Evolutionary conservation across 2,888 invertebrate genomes (phyloP).

Genomic region (Lasioglossum morio): DNA sequence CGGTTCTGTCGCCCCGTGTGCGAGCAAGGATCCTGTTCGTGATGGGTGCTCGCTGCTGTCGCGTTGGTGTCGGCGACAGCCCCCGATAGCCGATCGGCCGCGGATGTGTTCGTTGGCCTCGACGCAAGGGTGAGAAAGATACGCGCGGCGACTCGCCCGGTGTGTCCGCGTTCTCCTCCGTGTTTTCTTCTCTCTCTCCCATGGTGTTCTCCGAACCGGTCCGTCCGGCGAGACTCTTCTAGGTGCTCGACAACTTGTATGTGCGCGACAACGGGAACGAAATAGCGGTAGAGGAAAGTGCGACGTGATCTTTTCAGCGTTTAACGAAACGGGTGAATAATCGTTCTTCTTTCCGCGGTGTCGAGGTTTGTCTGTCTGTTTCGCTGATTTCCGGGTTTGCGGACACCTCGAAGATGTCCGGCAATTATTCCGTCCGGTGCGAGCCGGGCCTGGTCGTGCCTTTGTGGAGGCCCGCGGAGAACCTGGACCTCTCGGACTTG

Average conservation of each 20-base stretch:
- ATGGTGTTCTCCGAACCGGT: neutral
- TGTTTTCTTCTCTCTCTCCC: neutral
- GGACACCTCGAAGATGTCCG: constrained; percentile 73
- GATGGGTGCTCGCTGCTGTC: constrained; percentile 78
- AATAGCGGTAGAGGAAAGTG: neutral
- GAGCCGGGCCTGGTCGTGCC: constrained; percentile 94
- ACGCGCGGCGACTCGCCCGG: neutral
- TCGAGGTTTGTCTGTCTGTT: too few relatives aligned
- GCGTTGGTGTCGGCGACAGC: constrained; percentile 71
- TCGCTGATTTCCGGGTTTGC: neutral
- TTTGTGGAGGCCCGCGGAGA: constrained; percentile 93
- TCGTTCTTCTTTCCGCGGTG: neutral
- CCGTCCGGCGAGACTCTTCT: neutral
- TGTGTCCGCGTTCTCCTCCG: neutral
- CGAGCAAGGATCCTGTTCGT: constrained; percentile 72
- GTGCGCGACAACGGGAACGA: neutral
- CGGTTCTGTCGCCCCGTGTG: constrained; percentile 73
- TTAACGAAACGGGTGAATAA: neutral
- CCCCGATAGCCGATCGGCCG: constrained; percentile 74
- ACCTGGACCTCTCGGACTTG: constrained; percentile 91
- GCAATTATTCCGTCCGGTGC: constrained; percentile 86
- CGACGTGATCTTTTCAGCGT: neutral
- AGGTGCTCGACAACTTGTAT: neutral
- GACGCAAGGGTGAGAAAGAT: neutral
- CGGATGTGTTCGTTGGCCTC: neutral